Conservation (phyloP, 2,797 vertebrate genomes). For the Urocyon cinereoargenteus region DNA sequence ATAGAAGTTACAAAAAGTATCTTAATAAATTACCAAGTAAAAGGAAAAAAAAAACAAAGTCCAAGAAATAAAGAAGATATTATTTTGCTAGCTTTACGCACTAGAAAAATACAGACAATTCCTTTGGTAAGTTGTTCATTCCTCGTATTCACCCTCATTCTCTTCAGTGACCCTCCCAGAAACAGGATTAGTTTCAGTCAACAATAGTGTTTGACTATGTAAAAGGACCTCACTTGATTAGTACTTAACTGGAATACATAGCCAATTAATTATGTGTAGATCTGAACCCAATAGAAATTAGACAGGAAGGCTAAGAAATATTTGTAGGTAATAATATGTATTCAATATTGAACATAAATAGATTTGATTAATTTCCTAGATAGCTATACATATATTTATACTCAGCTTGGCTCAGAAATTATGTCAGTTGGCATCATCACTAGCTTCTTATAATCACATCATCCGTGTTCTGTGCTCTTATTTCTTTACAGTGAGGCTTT, state of each 20-base stretch:
- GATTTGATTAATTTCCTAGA: slow-evolving; percentile 13
- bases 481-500: not conserved
- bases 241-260: not conserved
- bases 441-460: not conserved
- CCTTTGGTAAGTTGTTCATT: not conserved
- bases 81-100: not conserved
- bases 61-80: not conserved
- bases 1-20: too few relatives aligned
- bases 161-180: not conserved
- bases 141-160: not conserved
- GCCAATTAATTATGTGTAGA: not conserved
- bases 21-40: too few relatives aligned
- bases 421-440: not conserved
- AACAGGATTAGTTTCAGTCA: not conserved
- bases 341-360: slow-evolving; percentile 23
- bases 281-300: not conserved
- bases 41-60: not conserved
- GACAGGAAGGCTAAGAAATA: not conserved
- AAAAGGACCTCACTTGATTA: not conserved
- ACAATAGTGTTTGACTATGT: not conserved
- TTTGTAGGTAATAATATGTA: not conserved
- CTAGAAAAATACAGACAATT: not conserved
- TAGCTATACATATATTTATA: not conserved
- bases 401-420: slow-evolving; percentile 32
- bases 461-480: not conserved